Conservation (phyloP, 2,888 invertebrate species). For the Tethea ocularis region DNA sequence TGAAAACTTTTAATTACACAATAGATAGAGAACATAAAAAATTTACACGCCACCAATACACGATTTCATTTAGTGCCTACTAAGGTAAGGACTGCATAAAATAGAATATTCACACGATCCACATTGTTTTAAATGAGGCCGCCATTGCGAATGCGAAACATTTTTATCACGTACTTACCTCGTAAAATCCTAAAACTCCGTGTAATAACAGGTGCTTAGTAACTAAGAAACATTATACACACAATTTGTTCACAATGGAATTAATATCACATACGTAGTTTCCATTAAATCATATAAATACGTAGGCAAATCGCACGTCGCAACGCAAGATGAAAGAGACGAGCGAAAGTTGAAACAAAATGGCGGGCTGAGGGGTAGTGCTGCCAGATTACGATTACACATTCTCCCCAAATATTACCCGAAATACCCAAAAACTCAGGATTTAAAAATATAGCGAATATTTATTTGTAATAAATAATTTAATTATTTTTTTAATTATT, state of each 20-base stretch:
- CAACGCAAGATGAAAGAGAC: not conserved
- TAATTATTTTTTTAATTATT: too few relatives aligned
- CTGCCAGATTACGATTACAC: not conserved
- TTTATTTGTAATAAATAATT: too few relatives aligned
- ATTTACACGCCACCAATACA: too few relatives aligned
- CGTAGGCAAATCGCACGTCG: conserved; percentile 1
- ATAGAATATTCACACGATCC: not conserved
- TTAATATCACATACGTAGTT: conserved; percentile 37
- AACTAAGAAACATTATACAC: conserved; percentile 39
- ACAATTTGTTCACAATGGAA: conserved; percentile 45
- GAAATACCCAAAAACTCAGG: too few relatives aligned
- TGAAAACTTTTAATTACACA: too few relatives aligned
- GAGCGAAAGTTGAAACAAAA: not conserved
- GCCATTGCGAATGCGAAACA: not conserved
- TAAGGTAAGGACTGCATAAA: conserved; percentile 17
- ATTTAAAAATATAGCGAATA: too few relatives aligned
- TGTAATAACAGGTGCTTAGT: conserved; percentile 37
- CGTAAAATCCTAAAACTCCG: conserved; percentile 39
- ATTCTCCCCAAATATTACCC: too few relatives aligned
- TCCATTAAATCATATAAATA: conserved; percentile 33
- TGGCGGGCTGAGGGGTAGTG: not conserved
- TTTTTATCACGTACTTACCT: conserved; percentile 48
- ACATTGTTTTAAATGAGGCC: not conserved
- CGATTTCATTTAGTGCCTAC: not conserved
- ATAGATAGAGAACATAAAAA: too few relatives aligned